phyloP scores from a whole-genome alignment of 1,140 invertebrate species.

The Trichonephila inaurata region DNA sequence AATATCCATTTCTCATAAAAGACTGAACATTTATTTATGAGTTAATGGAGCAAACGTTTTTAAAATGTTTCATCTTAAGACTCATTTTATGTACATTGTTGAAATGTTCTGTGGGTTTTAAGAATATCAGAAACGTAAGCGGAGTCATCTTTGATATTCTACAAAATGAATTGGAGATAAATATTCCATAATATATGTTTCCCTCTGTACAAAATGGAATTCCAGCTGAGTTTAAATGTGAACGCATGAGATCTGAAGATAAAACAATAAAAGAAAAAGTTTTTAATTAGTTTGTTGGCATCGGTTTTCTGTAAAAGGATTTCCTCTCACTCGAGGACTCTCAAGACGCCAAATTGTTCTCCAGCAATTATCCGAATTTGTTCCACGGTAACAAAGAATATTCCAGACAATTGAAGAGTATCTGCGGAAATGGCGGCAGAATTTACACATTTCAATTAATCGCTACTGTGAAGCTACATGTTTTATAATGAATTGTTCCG shows the following conservation, averaged over 20 bases:
- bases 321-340: background rate
- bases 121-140: background rate
- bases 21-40: background rate
- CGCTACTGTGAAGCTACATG: background rate
- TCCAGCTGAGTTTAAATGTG: background rate
- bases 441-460: background rate
- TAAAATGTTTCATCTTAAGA: background rate
- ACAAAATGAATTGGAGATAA: background rate
- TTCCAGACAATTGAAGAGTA: background rate
- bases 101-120: background rate
- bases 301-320: background rate
- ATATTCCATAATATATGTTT: background rate
- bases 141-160: background rate
- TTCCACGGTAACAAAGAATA: background rate
- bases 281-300: constrained; percentile 50
- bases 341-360: background rate
- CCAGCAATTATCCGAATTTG: background rate
- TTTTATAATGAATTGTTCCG: background rate
- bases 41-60: background rate
- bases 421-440: background rate
- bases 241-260: background rate
- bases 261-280: background rate
- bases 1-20: too few relatives aligned
- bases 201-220: background rate
- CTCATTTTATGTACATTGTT: background rate